phyloP scores from a whole-genome alignment of 2,113 vertebrate genomes.

The Pimephales promelas region DNA sequence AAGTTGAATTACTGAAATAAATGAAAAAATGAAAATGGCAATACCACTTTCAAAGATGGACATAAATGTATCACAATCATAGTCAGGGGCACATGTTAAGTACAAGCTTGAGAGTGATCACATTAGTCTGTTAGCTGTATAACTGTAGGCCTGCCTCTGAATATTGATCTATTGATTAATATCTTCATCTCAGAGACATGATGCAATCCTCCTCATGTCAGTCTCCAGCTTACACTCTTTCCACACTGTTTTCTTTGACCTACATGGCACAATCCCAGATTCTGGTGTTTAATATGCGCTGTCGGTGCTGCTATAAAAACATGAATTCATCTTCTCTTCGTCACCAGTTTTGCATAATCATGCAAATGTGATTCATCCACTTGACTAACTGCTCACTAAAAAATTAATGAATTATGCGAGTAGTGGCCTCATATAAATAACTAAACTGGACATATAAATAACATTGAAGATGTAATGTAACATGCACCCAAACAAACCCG shows the following conservation, averaged over 20 bases:
- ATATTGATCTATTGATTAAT: slow-evolving; percentile 1
- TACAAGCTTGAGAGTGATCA: not conserved
- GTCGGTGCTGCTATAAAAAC: not conserved
- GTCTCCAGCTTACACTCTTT: not conserved
- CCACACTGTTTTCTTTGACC: slow-evolving; percentile 6
- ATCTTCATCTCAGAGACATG: not conserved
- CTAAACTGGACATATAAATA: not conserved
- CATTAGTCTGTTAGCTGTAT: not conserved
- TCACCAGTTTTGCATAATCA: slow-evolving; percentile 4
- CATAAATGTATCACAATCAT: not conserved
- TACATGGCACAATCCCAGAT: slow-evolving; percentile 3
- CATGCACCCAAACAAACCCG: not conserved
- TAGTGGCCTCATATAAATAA: not conserved
- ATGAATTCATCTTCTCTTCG: not conserved
- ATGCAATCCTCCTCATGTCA: not conserved
- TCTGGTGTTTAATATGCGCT: not conserved
- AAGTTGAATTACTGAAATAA: no score
- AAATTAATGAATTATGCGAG: not conserved
- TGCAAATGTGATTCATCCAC: slow-evolving; percentile 23
- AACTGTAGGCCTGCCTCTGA: not conserved
- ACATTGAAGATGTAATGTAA: not conserved
- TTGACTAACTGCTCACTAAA: not conserved
- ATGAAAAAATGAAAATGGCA: not conserved
- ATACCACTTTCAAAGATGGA: not conserved
- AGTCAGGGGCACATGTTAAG: not conserved